Evolutionary conservation across 23 tunicate genomes (phyloP).

Genomic region (Ascidia mentula): DNA sequence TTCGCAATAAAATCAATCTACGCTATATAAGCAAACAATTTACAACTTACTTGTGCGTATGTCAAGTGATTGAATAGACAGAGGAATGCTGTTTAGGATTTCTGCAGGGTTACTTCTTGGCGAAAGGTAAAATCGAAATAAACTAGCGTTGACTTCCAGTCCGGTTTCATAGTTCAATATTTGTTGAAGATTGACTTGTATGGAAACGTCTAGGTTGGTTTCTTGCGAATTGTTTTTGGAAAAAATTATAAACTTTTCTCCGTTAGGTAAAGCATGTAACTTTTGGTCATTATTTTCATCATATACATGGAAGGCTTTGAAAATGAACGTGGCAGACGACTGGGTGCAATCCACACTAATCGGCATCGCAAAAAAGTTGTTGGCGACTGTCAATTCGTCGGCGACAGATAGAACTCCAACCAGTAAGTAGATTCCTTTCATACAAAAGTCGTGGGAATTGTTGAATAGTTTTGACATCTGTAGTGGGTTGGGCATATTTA

Average conservation of each 20-base stretch:
- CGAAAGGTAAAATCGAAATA: not conserved
- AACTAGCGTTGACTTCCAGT: not conserved
- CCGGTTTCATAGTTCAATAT: not conserved
- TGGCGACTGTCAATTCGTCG: not conserved
- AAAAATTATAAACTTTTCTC: not conserved
- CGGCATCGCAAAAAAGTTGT: not conserved
- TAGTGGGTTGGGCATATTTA: not conserved
- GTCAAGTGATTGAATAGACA: not conserved
- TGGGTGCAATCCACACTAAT: not conserved
- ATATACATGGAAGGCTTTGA: not conserved
- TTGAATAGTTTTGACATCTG: not conserved
- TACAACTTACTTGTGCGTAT: not conserved
- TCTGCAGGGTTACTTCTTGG: not conserved
- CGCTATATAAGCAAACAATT: too few species aligned
- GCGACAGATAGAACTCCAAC: not conserved
- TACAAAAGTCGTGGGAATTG: not conserved
- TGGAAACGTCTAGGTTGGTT: not conserved
- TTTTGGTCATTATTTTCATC: not conserved
- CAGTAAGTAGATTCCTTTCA: not conserved
- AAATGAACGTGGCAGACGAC: not conserved
- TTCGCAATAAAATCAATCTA: too few species aligned
- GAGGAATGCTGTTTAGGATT: not conserved
- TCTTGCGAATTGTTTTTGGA: not conserved
- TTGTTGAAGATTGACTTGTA: not conserved
- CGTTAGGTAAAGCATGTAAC: not conserved